Base-by-base conservation (phyloP, 2,888 invertebrate species). In the Drosophila falleni region DNA sequence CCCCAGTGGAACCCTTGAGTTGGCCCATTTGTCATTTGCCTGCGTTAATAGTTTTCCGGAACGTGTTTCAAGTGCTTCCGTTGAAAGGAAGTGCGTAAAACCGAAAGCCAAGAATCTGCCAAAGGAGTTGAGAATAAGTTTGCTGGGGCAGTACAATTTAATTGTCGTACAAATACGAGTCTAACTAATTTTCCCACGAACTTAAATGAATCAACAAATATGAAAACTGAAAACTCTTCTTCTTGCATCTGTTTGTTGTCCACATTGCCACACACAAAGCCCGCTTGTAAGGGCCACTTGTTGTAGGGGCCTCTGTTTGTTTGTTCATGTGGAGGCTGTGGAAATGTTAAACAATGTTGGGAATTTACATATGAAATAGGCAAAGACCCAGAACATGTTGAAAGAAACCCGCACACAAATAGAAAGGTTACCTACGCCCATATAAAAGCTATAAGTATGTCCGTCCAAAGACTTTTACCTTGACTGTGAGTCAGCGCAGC, bases 41-140 rank as follows among this genome's bases (percentile, higher is more conserved):
- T 55, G 58, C 15, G 75, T 87, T 87, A 83, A 84, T 87, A 87
- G 84, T 85, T 89, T 87, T 87, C 82, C 86, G 80, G 89, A 87
- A 80, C 80, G 67, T 71, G 70, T 71, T 71, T 72, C 67, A 67
- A 77, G 70, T 74, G 78, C 82, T 84, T 84, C 84, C 87, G 86
- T 66, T 47, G 19, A 35, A 79, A 82, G 89, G 90, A 89, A 89
- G 76, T 89, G 89, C 90, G 81, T 77, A 56, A 55, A 66, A 29
- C 50, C 56, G 33, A 44, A 68, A 31, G 50, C 60, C 26, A 62
- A 59, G 73, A 85, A 77, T 37, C 49, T 23, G 58, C 54, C 54
- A 46, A 63, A 87, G 87, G 77, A 84, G 73, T 67, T 62, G 44
- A 19, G 15, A 6, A 39, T 39, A 39, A 46, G 5, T 31, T 29